These are phyloP conservation scores for Branchipolynoe longqiensis DNA, from an alignment of 2,888 invertebrate genomes.

Conservation along the genomic window DNA sequence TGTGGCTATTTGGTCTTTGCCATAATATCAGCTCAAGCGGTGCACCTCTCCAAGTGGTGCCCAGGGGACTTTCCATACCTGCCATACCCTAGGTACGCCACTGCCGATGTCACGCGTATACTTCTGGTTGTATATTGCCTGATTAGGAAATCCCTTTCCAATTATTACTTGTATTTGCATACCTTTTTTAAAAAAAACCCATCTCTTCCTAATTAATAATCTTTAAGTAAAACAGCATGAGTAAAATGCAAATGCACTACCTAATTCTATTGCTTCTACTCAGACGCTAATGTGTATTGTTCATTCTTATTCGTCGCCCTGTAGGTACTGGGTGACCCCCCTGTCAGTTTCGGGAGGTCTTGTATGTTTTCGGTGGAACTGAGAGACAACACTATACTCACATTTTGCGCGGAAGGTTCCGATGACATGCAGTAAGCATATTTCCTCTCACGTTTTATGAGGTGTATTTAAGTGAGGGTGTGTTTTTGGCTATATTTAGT, in stretches of 20 bases:
- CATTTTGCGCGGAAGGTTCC: conserved; percentile 75
- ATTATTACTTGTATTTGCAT: background rate
- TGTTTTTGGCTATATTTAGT: too few species aligned
- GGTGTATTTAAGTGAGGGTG: too few species aligned
- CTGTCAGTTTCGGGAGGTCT: conserved; percentile 67
- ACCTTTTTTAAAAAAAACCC: background rate
- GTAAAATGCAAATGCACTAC: background rate
- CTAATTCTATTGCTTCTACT: too few species aligned
- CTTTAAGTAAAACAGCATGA: background rate
- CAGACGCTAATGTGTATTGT: too few species aligned
- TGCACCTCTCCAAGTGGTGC: too few species aligned
- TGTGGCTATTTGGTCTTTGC: too few species aligned
- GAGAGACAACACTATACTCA: conserved; percentile 69
- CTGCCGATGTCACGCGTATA: too few species aligned
- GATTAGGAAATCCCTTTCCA: too few species aligned
- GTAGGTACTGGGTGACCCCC: conserved; percentile 61
- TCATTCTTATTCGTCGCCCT: background rate
- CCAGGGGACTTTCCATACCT: too few species aligned
- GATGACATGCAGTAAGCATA: conserved; percentile 77
- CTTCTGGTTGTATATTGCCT: too few species aligned
- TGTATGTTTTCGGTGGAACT: conserved; percentile 72
- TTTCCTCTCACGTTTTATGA: background rate
- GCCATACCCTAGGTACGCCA: too few species aligned
- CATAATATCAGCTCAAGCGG: too few species aligned
- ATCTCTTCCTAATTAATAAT: background rate